Evolutionary conservation across 53 echinoderm and acorn worm genomes (phyloP).

Genomic region (Apostichopus leukothele): DNA sequence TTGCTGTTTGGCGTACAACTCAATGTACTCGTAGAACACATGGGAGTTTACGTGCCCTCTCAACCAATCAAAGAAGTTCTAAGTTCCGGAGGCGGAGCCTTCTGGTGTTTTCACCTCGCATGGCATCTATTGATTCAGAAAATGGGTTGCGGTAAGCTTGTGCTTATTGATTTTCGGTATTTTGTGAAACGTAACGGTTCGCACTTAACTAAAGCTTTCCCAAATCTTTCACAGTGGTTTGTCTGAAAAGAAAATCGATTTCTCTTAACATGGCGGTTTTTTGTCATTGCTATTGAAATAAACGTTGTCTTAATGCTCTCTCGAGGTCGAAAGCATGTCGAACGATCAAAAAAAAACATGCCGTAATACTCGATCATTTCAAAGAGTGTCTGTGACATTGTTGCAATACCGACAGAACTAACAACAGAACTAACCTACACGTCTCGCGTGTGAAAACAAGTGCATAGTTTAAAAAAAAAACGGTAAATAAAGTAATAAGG

Average conservation of each 20-base stretch:
- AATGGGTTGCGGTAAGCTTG: background rate
- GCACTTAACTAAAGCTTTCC: slow-evolving; percentile 11
- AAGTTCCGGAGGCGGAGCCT: background rate
- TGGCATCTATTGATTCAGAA: background rate
- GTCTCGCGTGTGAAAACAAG: no score
- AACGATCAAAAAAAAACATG: background rate
- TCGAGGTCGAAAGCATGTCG: background rate
- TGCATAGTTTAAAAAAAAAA: no score
- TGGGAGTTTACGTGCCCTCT: background rate
- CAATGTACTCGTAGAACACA: no score
- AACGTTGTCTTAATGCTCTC: background rate
- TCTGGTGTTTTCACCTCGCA: no score
- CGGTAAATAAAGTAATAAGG: no score
- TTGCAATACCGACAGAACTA: no score
- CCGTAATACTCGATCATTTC: no score
- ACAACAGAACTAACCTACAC: no score
- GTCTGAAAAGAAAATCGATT: background rate
- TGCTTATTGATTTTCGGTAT: background rate
- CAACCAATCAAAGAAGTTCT: slow-evolving; percentile 35
- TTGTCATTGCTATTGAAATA: background rate
- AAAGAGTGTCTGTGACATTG: no score
- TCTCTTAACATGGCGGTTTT: background rate
- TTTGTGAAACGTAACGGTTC: slow-evolving; percentile 21
- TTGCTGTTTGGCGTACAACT: no score
- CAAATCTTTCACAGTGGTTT: background rate